Evolutionary conservation across 2,113 vertebrate species (phyloP), one percentile per base, ranked within the genome.

Genomic region (Sylvia atricapilla): DNA sequence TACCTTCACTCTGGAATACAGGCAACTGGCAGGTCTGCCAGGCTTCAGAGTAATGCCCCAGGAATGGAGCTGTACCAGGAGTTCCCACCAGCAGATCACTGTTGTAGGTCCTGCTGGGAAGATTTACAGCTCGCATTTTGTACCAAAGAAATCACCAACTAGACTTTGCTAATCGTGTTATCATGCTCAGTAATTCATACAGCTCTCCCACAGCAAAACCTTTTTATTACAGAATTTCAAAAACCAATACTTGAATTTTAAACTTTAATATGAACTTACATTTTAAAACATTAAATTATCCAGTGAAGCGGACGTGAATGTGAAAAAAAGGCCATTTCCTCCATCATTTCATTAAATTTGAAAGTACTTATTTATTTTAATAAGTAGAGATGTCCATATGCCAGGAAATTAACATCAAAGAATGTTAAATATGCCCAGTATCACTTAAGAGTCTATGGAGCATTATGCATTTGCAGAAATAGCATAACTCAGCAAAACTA

Each of bases 401-500:
- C 78, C 95, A 97, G 96, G 94, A 98, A 98, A 98, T 98, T 97
- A 98, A 98, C 97, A 97, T 96, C 84, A 86, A 96, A 94, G 89
- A 97, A 97, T 90, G 86, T 96, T 96, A 97, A 97, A 97, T 96
- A 85, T 84, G 82, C 93, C 82, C 94, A 95, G 50, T 93, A 94
- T 82, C 83, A 86, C 76, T 95, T 96, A 95, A 96, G 83, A 96
- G 85, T 50, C 85, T 80, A 49, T 77, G 67, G 83, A 96, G 90
- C 47, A 97, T 72, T 96, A 97, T 53, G 60, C 77, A 62, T 90
- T 96, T 97, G 80, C 92, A 74, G 92, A 96, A 97, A 97, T 35
- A 95, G 74, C 64, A 86, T 53, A 49, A 76, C 72, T 97, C 92
- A 94, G 79, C 70, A 96, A 87, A 97, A 95, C 58, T 95, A 91